A percentile compares a stretch with the other conserved stretches of the same genome.
Evolutionary conservation across 1,140 invertebrate genomes (phyloP).

Genomic region (Lerema accius): DNA sequence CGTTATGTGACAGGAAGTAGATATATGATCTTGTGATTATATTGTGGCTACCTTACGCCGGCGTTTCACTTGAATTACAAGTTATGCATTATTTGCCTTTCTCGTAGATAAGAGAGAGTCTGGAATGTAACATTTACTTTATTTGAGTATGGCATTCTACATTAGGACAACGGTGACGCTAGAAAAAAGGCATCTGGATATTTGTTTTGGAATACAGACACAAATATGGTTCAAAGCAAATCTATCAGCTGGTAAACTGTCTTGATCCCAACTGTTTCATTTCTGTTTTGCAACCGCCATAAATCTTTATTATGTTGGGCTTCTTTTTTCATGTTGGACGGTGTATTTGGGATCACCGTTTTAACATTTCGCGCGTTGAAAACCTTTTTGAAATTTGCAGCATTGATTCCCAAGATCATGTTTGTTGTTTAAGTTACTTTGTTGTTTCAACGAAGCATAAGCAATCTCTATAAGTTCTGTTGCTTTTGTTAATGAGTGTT

Average conservation of each 20-base stretch:
- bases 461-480: too few species aligned
- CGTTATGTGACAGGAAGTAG: slow-evolving; percentile 53
- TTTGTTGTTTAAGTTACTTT: too few species aligned
- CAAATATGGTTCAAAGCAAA: slow-evolving; percentile 12
- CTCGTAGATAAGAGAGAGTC: too few species aligned
- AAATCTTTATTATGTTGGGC: slow-evolving; percentile 41
- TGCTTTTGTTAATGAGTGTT: too few species aligned
- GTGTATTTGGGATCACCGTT: slow-evolving; percentile 44
- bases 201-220: slow-evolving; percentile 9
- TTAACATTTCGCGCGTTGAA: slow-evolving; percentile 15
- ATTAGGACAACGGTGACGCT: too few species aligned
- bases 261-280: slow-evolving; percentile 21
- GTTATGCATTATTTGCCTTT: too few species aligned
- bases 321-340: too few species aligned
- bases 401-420: too few species aligned
- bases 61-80: slow-evolving; percentile 1
- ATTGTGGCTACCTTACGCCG: not conserved
- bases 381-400: slow-evolving; percentile 20
- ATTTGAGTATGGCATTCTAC: not conserved
- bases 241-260: slow-evolving; percentile 38
- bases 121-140: too few species aligned
- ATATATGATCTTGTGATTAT: slow-evolving; percentile 38
- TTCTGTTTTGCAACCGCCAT: slow-evolving; percentile 49
- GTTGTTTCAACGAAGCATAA: too few species aligned
- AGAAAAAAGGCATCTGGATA: too few species aligned